Conservation (phyloP, 2,113 vertebrate genomes). For the Carlito syrichta region DNA sequence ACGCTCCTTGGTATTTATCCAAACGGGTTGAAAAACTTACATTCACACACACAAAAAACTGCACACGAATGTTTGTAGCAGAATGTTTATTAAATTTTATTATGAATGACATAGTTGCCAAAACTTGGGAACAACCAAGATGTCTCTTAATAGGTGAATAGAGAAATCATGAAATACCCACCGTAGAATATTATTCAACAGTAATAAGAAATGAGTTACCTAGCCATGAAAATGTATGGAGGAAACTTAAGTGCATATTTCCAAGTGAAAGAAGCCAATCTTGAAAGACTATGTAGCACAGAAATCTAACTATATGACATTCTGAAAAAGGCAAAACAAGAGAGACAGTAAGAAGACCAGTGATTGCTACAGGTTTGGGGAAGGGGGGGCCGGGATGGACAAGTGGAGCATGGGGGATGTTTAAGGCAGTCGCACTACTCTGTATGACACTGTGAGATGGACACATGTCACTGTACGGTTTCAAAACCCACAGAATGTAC, state of each 20-base stretch:
- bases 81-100: background rate
- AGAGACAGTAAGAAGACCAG: background rate
- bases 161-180: background rate
- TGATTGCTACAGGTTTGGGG: background rate
- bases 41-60: background rate
- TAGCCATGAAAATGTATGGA: background rate
- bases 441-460: background rate
- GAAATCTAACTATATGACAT: background rate
- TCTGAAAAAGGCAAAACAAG: background rate
- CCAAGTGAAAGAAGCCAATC: background rate
- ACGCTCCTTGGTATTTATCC: background rate
- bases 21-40: background rate
- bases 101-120: background rate
- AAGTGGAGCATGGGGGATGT: background rate
- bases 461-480: background rate
- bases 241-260: too few relatives aligned
- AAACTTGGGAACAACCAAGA: background rate
- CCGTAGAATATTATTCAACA: background rate
- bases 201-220: background rate
- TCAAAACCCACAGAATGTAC: background rate
- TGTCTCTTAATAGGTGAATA: background rate
- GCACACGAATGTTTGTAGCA: background rate
- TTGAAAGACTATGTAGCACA: background rate
- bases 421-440: background rate
- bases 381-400: too few relatives aligned